These are phyloP conservation scores for Centropus unirufus DNA, from an alignment of 2,113 vertebrate genomes.

Conservation along the genomic window DNA sequence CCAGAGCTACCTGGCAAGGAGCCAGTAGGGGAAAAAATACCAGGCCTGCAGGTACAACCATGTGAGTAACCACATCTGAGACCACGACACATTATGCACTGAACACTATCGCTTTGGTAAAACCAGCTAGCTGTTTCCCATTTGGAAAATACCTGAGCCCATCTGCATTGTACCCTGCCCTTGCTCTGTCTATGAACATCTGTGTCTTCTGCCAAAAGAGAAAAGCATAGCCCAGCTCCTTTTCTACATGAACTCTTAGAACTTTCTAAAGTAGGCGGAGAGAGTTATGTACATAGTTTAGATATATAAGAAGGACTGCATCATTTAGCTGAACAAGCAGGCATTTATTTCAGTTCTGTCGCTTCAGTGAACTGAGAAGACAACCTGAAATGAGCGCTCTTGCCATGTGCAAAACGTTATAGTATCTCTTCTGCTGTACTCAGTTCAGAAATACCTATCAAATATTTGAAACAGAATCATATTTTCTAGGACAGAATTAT, in stretches of 20 bases:
- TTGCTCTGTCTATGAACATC: background rate
- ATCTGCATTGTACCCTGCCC: background rate
- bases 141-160: background rate
- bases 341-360: background rate
- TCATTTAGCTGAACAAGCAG: background rate
- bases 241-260: background rate
- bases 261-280: background rate
- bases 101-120: background rate
- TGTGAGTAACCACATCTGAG: background rate
- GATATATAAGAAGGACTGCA: background rate
- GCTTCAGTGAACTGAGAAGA: background rate
- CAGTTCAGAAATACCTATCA: background rate
- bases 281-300: background rate
- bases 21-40: background rate
- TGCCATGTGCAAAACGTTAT: fast-evolving
- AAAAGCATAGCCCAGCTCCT: background rate
- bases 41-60: background rate
- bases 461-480: background rate
- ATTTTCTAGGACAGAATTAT: background rate
- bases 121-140: background rate
- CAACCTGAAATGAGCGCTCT: background rate
- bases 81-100: background rate
- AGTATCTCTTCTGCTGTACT: background rate
- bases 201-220: fast-evolving
- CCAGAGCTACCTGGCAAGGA: background rate